These are phyloP conservation scores for Drosophila mimica DNA, from an alignment of 2,888 invertebrate species.

Conservation along the genomic window DNA sequence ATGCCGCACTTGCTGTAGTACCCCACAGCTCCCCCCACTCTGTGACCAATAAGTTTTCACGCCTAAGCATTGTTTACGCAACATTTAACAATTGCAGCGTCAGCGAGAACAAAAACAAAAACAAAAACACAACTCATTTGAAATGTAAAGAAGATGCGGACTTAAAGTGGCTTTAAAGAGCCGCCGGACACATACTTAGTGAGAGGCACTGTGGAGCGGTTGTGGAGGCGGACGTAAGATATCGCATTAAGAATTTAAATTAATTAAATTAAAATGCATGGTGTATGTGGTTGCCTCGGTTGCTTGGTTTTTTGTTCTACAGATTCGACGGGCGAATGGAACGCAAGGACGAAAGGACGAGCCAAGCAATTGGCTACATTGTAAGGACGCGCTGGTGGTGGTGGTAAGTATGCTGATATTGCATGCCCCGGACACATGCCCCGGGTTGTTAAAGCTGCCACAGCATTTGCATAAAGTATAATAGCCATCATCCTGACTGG, in stretches of 20 bases:
- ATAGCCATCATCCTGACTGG: conserved; percentile 70
- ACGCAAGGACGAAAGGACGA: conserved; percentile 14
- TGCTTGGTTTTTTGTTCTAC: conserved; percentile 31
- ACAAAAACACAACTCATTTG: conserved; percentile 35
- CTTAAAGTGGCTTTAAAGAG: conserved; percentile 7
- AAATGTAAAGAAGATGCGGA: conserved; percentile 22
- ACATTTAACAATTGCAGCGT: conserved; percentile 75
- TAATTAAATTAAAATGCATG: conserved; percentile 80
- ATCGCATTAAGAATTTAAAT: conserved; percentile 79
- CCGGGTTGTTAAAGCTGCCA: conserved; percentile 71
- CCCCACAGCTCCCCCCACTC: not conserved
- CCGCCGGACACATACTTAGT: conserved; percentile 49
- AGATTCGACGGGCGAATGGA: conserved; percentile 12
- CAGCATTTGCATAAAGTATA: conserved; percentile 80
- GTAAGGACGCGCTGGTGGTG: not conserved
- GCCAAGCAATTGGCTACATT: conserved; percentile 34
- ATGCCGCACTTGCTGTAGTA: conserved; percentile 3
- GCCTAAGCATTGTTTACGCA: conserved; percentile 70
- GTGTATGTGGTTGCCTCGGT: conserved; percentile 49
- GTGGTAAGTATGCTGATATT: conserved; percentile 27
- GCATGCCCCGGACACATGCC: conserved; percentile 40
- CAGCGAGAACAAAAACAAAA: conserved; percentile 60
- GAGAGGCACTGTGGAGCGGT: conserved; percentile 31
- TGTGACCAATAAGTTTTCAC: conserved; percentile 65
- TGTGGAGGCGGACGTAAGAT: conserved; percentile 45